Evolutionary conservation across 1,140 invertebrate species (phyloP), one percentile per base, ranked within the genome.

Genomic region (Philotrypesis tridentata): DNA sequence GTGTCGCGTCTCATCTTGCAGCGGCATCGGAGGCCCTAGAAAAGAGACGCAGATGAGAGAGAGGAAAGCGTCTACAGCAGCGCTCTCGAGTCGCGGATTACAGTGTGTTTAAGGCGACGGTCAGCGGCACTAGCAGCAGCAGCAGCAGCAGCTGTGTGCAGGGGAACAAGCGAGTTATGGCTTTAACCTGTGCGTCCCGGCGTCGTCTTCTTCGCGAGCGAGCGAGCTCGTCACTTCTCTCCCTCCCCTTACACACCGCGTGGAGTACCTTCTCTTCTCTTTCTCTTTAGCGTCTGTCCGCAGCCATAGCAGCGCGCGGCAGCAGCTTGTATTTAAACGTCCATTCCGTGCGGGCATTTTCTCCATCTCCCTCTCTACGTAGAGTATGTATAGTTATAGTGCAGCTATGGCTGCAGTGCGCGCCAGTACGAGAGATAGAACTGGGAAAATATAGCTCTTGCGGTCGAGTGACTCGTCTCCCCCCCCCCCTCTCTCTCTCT

Each of bases 121-220:
- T 4, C 55, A 9, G 31, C 29, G 14, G 23, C 48, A 61, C 5
- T n/a, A 29, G 25, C 63, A 48, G 31, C 29, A 25, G 23, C 48
- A 61, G 14, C 12, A 29, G 25, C 63, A 48, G 75, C 77, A 71
- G 77, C 77, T 79, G 77, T 0, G 33, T 71, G 60, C 29, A 37
- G 71, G 48, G n/a, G 48, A 79, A 79, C 43, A 23, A 9, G 29
- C 63, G 21, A 71, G 67, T 71, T 71, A 71, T 79, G 67, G 65
- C 21, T 61, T 79, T 79, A 79, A 79, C 77, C 77, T 79, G 77
- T 71, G 43, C 67, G 67, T n/a, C n/a, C n/a, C n/a, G n/a, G n/a
- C n/a, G n/a, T 68, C 67, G 21, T 71, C 43, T 37, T 33, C 48
- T 75, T 61, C 40, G 23, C 37, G 12, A 25, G 11, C 37, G 12